These are phyloP conservation scores for Rhabditophanes sp. DNA, from an alignment of 2,888 invertebrate genomes.

Conservation along the genomic window DNA sequence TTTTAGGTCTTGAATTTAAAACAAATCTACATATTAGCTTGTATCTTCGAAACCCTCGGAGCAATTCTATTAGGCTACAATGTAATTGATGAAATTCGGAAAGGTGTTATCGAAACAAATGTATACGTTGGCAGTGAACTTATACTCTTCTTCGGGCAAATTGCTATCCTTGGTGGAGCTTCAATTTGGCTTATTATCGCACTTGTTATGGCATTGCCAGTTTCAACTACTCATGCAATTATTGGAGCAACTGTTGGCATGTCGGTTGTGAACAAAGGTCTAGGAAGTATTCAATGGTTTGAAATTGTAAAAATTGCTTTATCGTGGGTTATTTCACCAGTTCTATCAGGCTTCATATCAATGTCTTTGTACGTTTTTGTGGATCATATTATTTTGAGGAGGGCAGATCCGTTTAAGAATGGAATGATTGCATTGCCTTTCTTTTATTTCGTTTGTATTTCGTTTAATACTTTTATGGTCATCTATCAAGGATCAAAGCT, in stretches of 20 bases:
- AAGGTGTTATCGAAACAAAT: constrained; percentile 76
- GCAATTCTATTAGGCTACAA: constrained; percentile 73
- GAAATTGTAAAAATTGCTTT: too few species aligned
- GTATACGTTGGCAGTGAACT: constrained; percentile 65
- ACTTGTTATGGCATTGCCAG: too few species aligned
- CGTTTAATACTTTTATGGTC: constrained; percentile 78
- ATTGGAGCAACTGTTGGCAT: too few species aligned
- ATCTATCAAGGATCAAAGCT: constrained; percentile 78
- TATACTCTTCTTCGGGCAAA: constrained; percentile 46
- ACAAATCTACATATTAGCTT: constrained; percentile 78
- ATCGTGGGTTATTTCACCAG: too few species aligned
- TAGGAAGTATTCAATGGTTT: too few species aligned
- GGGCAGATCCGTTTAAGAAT: constrained; percentile 46
- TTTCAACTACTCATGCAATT: too few species aligned
- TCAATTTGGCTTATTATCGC: constrained; percentile 81
- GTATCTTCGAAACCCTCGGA: constrained; percentile 86
- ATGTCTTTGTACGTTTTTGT: too few species aligned
- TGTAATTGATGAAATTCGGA: constrained; percentile 93
- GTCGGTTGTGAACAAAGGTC: too few species aligned
- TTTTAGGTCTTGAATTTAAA: constrained; percentile 72
- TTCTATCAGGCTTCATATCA: too few species aligned
- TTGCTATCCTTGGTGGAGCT: constrained; percentile 54
- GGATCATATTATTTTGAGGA: too few species aligned
- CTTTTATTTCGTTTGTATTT: constrained; percentile 77
- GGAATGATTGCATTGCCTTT: constrained; percentile 71